phyloP scores from a whole-genome alignment of 2,797 vertebrate species.

The Bovichtus variegatus region DNA sequence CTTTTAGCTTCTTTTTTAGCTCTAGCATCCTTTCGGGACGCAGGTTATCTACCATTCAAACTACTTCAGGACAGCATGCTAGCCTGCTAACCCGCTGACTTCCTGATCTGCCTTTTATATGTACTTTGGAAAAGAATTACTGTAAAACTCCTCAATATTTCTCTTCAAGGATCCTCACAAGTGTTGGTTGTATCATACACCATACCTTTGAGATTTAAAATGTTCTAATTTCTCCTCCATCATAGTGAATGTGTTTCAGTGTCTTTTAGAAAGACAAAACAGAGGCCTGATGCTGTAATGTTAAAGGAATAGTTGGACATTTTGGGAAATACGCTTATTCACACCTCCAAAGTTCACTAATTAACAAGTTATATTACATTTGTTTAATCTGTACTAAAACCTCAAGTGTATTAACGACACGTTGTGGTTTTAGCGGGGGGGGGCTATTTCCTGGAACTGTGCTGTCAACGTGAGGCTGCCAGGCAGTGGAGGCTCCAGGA shows the following conservation, averaged over 20 bases:
- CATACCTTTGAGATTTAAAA: conserved; percentile 32
- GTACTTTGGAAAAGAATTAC: neutral
- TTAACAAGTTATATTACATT: neutral
- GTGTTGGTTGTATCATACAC: conserved; percentile 27
- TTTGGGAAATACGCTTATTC: neutral
- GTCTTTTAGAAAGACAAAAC: conserved; percentile 14
- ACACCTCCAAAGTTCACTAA: neutral
- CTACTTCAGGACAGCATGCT: conserved; percentile 64
- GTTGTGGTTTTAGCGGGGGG: neutral
- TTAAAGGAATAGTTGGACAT: conserved; percentile 25
- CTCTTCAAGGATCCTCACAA: conserved; percentile 38
- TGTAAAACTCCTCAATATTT: conserved; percentile 15
- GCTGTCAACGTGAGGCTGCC: neutral
- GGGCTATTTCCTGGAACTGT: neutral
- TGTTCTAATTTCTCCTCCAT: conserved; percentile 1
- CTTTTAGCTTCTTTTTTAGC: conserved; percentile 39
- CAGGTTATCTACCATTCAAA: conserved; percentile 50
- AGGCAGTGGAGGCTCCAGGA: neutral
- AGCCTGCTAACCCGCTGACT: conserved; percentile 49
- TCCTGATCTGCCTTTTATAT: conserved; percentile 28
- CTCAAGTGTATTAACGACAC: neutral
- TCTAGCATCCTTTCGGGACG: conserved; percentile 35
- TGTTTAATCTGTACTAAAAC: neutral
- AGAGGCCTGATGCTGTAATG: neutral
- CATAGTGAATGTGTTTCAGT: neutral